Conservation (phyloP, 2,113 vertebrate species). For the Nothoprocta pentlandii region DNA sequence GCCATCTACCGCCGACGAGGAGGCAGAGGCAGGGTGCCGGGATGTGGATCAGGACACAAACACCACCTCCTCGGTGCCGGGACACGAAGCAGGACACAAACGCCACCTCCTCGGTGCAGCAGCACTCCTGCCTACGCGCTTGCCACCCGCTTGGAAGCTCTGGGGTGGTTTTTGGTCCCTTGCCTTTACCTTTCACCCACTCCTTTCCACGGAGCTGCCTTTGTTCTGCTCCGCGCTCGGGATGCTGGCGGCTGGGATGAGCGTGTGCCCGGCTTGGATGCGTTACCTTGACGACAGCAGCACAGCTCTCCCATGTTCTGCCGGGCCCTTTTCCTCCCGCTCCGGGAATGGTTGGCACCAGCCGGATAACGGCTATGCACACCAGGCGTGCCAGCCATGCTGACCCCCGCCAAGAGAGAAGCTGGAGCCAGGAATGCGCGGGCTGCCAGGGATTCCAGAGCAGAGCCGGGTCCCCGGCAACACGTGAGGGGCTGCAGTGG, state of each 20-base stretch:
- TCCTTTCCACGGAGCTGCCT: background rate
- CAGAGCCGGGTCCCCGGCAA: background rate
- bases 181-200: background rate
- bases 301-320: slow-evolving; percentile 2
- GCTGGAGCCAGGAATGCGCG: background rate
- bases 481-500: no score
- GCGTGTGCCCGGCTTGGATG: background rate
- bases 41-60: background rate
- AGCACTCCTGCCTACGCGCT: background rate
- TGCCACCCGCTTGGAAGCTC: background rate
- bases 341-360: background rate
- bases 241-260: no score
- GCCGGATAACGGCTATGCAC: background rate
- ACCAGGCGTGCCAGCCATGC: background rate
- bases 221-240: background rate
- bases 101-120: no score
- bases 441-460: background rate
- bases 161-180: background rate
- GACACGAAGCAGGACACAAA: no score
- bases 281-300: slow-evolving; percentile 48
- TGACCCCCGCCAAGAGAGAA: background rate
- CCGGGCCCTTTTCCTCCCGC: background rate
- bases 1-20: background rate
- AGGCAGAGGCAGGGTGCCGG: accelerated
- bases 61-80: no score